Base-by-base conservation (phyloP, 1,140 invertebrate species). In the Drosophila pallidifrons region DNA sequence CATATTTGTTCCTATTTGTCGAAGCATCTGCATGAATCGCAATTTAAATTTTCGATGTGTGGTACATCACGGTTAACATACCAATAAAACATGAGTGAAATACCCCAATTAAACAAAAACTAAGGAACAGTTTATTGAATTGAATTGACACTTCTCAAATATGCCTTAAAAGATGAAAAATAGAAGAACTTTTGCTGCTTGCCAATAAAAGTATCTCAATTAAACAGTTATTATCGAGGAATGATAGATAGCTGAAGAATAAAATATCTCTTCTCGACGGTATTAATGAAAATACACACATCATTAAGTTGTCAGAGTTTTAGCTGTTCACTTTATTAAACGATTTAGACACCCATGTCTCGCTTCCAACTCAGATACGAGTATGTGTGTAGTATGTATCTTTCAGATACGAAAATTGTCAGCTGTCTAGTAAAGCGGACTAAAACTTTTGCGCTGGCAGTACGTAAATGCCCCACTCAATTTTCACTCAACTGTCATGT, bases 401-500 rank as follows among this genome's bases (percentile, higher is more conserved):
- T 35, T 3, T 47, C 5, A 20, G 32, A 5, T 38, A 38, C 43
- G 46, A 57, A 32, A 46, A 75, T 74, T 69, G 30, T 20, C 43
- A 52, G 45, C 45, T 69, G 75, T 54, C 52, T 47, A 35, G 32
- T 2, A 43, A 32, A 43, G 51, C 32, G 67, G 51, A 28, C n/a
- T 10, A 41, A 68, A 67, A 67, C 73, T 30, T 60, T 77, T 77
- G 13, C 10, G 13, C 30, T 41, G 38, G 10, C 51, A 16, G 49
- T 45, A 35, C 51, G 64, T 68, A 54, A 61, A 74, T 55, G 25
- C 61, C 41, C 2, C 63, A 66, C 61, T 68, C 63, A 58, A 81
- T 57, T 81, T 81, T 77, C 46, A 66, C 51, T 70, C 64, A 70
- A 71, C 63, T 71, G 77, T 69, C 60, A 77, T 64, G 68, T 52